phyloP scores from a whole-genome alignment of 2,113 vertebrate genomes.

The Oenanthe melanoleuca region DNA sequence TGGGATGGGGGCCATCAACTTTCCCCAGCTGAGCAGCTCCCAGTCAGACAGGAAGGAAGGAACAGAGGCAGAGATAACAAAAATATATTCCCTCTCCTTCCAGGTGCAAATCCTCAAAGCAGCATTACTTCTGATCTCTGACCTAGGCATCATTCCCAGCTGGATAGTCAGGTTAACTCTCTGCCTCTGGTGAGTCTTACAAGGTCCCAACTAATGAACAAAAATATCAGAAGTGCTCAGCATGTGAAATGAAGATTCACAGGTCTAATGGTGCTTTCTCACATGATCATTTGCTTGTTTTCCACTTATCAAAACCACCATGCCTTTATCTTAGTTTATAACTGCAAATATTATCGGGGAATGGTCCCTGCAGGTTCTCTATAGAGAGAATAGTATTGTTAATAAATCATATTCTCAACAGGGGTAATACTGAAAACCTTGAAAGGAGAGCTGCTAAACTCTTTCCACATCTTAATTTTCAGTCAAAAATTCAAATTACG shows the following conservation, averaged over 20 bases:
- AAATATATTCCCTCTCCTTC: neutral
- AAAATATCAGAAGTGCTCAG: neutral
- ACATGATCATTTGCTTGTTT: neutral
- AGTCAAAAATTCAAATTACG: neutral
- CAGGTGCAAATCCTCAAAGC: neutral
- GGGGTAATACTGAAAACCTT: neutral
- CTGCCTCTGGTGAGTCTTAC: neutral
- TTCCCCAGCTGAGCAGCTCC: neutral
- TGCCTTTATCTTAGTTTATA: neutral
- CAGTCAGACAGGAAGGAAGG: neutral
- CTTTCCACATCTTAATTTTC: neutral
- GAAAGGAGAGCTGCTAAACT: neutral
- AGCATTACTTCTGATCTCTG: neutral
- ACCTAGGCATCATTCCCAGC: neutral
- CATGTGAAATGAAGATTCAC: neutral
- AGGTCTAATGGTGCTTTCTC: neutral
- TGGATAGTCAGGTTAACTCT: neutral
- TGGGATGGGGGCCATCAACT: fast-evolving
- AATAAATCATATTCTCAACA: neutral
- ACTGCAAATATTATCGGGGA: neutral
- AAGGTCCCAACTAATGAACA: neutral
- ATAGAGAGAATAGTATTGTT: neutral
- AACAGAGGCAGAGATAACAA: neutral
- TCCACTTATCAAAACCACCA: neutral
- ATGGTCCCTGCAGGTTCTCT: neutral